A percentile compares a stretch with the other conserved stretches of the same genome.
Evolutionary conservation across 2,113 vertebrate species (phyloP).

Genomic region (Odocoileus virginianus): DNA sequence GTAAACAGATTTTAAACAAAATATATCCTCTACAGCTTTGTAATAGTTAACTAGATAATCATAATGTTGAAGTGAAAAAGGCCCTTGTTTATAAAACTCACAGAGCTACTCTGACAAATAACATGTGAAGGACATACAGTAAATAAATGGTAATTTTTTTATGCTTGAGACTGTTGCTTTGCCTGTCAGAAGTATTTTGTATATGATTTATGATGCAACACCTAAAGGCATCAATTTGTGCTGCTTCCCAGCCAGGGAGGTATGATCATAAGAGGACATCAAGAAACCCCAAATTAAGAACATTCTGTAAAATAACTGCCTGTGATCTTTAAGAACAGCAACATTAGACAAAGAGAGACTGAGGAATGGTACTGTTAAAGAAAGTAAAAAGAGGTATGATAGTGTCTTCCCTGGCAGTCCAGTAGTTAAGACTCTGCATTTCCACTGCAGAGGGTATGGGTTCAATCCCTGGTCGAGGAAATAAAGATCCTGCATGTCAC

Average conservation of each 20-base stretch:
- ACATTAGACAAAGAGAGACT: not conserved
- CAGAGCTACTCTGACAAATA: not conserved
- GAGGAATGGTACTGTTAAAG: not conserved
- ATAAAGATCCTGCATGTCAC: not conserved
- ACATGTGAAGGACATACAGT: not conserved
- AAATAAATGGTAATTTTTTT: not conserved
- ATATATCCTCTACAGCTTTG: not conserved
- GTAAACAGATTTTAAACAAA: constrained; percentile 37
- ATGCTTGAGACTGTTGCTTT: not conserved
- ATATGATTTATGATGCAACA: not conserved
- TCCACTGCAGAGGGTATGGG: not conserved
- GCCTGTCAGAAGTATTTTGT: constrained; percentile 3
- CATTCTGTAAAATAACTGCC: not conserved
- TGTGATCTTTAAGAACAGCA: not conserved
- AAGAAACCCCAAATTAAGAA: not conserved
- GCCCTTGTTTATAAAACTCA: constrained; percentile 19
- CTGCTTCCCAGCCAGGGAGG: not conserved
- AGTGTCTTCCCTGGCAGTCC: not conserved
- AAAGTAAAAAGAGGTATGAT: not conserved
- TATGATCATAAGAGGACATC: not conserved
- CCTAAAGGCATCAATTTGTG: not conserved
- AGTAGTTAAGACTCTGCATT: not conserved
- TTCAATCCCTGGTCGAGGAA: not conserved
- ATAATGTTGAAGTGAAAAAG: not conserved
- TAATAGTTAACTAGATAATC: not conserved